These are phyloP conservation scores for Gavia stellata DNA, from an alignment of 2,113 vertebrate genomes.

Conservation along the genomic window DNA sequence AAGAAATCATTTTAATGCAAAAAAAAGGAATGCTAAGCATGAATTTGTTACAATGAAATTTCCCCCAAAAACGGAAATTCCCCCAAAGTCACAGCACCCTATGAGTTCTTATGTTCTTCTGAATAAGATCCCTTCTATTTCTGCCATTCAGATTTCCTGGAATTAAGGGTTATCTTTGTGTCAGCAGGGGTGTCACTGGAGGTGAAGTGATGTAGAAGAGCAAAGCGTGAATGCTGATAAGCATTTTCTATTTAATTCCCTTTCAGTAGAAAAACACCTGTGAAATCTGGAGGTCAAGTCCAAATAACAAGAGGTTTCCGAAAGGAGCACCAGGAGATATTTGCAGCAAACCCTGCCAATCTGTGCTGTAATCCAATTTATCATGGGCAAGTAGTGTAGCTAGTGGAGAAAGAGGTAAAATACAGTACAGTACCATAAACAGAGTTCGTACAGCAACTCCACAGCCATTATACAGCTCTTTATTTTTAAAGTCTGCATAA, in stretches of 20 bases:
- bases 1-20: not conserved
- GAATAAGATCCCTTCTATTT: not conserved
- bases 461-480: not conserved
- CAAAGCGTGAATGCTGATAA: not conserved
- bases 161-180: not conserved
- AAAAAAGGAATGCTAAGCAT: not conserved
- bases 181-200: not conserved
- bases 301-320: not conserved
- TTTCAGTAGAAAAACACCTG: not conserved
- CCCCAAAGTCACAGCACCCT: not conserved
- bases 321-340: not conserved
- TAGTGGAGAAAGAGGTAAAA: not conserved
- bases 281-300: not conserved
- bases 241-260: not conserved
- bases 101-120: not conserved
- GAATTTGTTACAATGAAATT: not conserved
- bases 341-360: not conserved
- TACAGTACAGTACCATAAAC: not conserved
- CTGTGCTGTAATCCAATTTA: not conserved
- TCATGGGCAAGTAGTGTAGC: not conserved
- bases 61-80: not conserved
- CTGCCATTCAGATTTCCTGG: not conserved
- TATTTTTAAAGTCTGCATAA: not conserved
- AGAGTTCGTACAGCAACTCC: not conserved
- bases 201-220: not conserved